Base-by-base conservation (phyloP, 2,113 vertebrate genomes). In the Nesoenas mayeri region DNA sequence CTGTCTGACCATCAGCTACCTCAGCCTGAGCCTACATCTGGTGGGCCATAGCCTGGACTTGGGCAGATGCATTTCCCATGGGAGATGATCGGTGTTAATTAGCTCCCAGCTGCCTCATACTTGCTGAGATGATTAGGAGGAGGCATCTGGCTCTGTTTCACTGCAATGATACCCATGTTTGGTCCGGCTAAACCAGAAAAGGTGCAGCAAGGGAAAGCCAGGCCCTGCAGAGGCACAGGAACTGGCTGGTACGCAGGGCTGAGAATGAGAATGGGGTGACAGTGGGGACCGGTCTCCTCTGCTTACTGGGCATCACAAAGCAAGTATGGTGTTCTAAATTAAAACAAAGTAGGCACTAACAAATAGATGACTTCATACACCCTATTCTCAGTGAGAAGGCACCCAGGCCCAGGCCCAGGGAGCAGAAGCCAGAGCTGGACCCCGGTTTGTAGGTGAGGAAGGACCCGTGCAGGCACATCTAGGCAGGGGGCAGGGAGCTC, bases 141-240 rank as follows among this genome's bases (percentile, higher is more conserved):
- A 57, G 58, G 15, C 1, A 0, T 64, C 50, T 73, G 67, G 4
- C 24, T 69, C 19, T n/a, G 0, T 53, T 51, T 72, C 36, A 11
- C 48, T 48, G 34, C 25, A 19, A 10, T 5, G 31, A 38, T 62
- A 72, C 4, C 12, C 58, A 36, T 28, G 42, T 56, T 69, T 67
- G 74, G 38, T 67, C 29, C 28, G 53, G 50, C 13, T 65, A 19
- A 44, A 31, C 31, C n/a, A 70, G 72, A 25, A 61, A 61, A 80
- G 31, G 32, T 44, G 31, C 16, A 48, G 54, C 60, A 56, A 61
- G 48, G 57, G 82, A 47, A 64, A 75, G 26, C 7, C 70, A 40
- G 36, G 47, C 34, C 20, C 54, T 54, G n/a, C 32, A 66, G 86
- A 25, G 56, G 24, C 28, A 36, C 13, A 32, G 42, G 16, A 15